Evolutionary conservation across 2,113 vertebrate genomes (phyloP).

Genomic region (Centropristis striata): DNA sequence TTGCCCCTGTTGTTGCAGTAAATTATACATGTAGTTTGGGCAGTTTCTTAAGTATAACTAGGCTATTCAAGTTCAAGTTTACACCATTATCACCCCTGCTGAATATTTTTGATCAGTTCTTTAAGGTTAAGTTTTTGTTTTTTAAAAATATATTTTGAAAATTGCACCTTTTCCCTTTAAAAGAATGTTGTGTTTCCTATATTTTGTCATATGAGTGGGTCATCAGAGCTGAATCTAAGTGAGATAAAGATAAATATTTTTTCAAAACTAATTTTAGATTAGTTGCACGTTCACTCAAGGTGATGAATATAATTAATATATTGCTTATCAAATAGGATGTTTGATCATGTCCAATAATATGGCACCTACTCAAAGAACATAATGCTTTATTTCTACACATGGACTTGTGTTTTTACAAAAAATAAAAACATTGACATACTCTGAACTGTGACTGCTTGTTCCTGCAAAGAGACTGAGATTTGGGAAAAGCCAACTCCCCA

Average conservation of each 20-base stretch:
- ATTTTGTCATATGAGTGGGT: no score
- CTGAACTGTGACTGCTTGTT: constrained; percentile 24
- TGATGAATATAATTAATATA: not conserved
- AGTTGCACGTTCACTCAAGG: not conserved
- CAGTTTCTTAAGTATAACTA: not conserved
- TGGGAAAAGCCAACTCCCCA: constrained; percentile 52
- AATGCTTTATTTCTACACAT: not conserved
- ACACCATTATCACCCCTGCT: no score
- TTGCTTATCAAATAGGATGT: not conserved
- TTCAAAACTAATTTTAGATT: not conserved
- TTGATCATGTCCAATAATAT: not conserved
- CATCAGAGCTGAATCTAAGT: not conserved
- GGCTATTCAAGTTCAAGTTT: not conserved
- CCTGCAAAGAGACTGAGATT: constrained; percentile 32
- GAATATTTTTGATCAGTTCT: not conserved
- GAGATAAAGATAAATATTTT: no score
- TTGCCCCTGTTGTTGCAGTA: not conserved
- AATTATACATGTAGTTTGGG: not conserved
- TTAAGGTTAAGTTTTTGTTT: no score
- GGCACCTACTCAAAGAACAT: not conserved
- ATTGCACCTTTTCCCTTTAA: not conserved
- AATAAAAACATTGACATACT: not conserved
- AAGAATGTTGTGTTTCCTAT: not conserved
- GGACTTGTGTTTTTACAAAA: not conserved
- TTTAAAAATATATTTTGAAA: not conserved